Evolutionary conservation across 2,888 invertebrate genomes (phyloP).

Genomic region (Troilus luridus): DNA sequence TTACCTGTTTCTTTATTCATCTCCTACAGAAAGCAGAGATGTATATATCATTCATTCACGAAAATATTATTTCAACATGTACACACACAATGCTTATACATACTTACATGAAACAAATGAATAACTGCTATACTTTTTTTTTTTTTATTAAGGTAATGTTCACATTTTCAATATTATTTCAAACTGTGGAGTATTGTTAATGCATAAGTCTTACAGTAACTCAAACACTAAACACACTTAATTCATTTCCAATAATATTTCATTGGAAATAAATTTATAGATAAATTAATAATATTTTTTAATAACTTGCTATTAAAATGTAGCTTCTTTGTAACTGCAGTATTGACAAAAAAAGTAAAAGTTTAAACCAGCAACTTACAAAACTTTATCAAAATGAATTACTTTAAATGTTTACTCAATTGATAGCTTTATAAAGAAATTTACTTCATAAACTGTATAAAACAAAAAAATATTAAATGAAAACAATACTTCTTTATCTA

Average conservation of each 20-base stretch:
- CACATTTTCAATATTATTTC: background rate
- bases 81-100: background rate
- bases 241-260: background rate
- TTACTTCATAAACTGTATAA: background rate
- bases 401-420: background rate
- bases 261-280: background rate
- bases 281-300: background rate
- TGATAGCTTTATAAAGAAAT: background rate
- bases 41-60: slow-evolving; percentile 36
- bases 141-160: background rate
- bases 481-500: background rate
- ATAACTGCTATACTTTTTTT: background rate
- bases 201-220: background rate
- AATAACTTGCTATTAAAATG: background rate
- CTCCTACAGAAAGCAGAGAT: slow-evolving; percentile 53
- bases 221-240: background rate
- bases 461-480: background rate
- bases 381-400: background rate
- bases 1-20: slow-evolving; percentile 50
- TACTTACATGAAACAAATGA: background rate
- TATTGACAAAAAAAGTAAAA: background rate
- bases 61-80: background rate
- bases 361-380: background rate
- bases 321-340: background rate
- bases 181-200: background rate